Percentiles rank a stretch among this genome's conserved stretches.
phyloP scores from a whole-genome alignment of 2,113 vertebrate species.

The Percopsis transmontana region DNA sequence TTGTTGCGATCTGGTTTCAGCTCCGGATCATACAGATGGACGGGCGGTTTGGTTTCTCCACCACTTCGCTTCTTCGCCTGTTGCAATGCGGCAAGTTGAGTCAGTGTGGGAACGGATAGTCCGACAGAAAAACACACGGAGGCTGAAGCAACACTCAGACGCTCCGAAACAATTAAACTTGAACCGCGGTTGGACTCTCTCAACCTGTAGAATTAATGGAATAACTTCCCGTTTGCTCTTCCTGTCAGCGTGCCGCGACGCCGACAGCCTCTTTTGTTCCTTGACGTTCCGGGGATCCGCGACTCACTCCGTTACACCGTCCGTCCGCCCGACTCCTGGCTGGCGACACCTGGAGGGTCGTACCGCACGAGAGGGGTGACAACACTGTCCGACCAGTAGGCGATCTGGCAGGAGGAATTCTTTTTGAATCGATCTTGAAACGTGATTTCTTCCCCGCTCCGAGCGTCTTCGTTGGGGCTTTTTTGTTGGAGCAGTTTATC shows the following conservation, averaged over 20 bases:
- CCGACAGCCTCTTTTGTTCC: slow-evolving; percentile 35
- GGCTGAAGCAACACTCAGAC: slow-evolving; percentile 24
- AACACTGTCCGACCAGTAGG: slow-evolving; percentile 4
- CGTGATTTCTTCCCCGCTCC: slow-evolving; percentile 19
- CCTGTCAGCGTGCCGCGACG: slow-evolving; percentile 6
- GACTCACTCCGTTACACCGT: background rate
- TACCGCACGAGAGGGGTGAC: no score
- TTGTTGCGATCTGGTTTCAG: slow-evolving; percentile 58
- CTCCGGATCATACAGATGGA: slow-evolving; percentile 66
- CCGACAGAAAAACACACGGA: slow-evolving; percentile 39
- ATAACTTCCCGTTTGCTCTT: slow-evolving; percentile 56
- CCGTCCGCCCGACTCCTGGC: background rate
- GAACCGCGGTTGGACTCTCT: slow-evolving; percentile 37
- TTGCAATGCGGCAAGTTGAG: slow-evolving; percentile 94
- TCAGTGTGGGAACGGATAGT: slow-evolving; percentile 47
- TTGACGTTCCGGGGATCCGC: background rate
- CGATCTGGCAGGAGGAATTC: slow-evolving; percentile 20
- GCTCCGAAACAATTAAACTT: slow-evolving; percentile 43
- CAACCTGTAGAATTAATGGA: slow-evolving; percentile 76
- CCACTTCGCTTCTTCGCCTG: slow-evolving; percentile 82
- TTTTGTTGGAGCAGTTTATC: slow-evolving; percentile 59
- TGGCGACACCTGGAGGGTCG: no score
- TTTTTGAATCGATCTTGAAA: slow-evolving; percentile 13
- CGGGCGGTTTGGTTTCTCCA: slow-evolving; percentile 50
- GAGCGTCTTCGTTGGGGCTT: slow-evolving; percentile 38